A percentile compares a stretch with the other conserved stretches of the same genome.
These are phyloP conservation scores for Amphipoea lucens DNA, from an alignment of 2,888 invertebrate genomes.

Conservation along the genomic window DNA sequence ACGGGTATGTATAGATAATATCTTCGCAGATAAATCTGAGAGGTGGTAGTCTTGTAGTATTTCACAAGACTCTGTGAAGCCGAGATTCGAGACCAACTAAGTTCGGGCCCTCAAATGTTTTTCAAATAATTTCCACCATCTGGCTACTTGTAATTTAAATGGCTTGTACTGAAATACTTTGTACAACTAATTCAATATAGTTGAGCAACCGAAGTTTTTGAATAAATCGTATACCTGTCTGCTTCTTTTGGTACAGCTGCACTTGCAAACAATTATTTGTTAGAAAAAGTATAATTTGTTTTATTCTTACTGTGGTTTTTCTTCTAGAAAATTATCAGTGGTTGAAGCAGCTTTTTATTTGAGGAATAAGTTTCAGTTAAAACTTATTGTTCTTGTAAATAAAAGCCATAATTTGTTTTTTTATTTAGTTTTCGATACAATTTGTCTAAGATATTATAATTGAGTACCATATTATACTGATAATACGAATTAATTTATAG, in stretches of 20 bases:
- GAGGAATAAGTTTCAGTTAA: neutral
- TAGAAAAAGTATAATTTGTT: slow-evolving; percentile 43
- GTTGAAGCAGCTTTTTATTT: slow-evolving; percentile 2
- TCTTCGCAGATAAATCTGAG: neutral
- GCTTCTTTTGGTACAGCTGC: slow-evolving; percentile 32
- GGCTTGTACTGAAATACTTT: slow-evolving; percentile 48
- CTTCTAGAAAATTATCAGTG: slow-evolving; percentile 29
- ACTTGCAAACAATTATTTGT: slow-evolving; percentile 52
- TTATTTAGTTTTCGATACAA: neutral
- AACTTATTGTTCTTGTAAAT: neutral
- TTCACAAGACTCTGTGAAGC: neutral
- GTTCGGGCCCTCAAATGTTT: slow-evolving; percentile 5
- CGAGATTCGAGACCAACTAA: slow-evolving; percentile 2
- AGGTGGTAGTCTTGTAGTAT: neutral
- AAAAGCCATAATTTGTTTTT: neutral
- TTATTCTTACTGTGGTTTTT: slow-evolving; percentile 12
- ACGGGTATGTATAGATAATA: neutral
- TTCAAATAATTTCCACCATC: slow-evolving; percentile 41
- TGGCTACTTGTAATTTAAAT: slow-evolving; percentile 46
- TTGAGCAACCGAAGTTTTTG: slow-evolving; percentile 48
- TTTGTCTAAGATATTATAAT: neutral
- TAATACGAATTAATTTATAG: neutral
- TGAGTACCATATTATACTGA: neutral
- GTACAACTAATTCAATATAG: slow-evolving; percentile 55
- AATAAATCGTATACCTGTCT: slow-evolving; percentile 55